phyloP scores from a whole-genome alignment of 2,888 invertebrate genomes.

The Onthophagus sagittarius region DNA sequence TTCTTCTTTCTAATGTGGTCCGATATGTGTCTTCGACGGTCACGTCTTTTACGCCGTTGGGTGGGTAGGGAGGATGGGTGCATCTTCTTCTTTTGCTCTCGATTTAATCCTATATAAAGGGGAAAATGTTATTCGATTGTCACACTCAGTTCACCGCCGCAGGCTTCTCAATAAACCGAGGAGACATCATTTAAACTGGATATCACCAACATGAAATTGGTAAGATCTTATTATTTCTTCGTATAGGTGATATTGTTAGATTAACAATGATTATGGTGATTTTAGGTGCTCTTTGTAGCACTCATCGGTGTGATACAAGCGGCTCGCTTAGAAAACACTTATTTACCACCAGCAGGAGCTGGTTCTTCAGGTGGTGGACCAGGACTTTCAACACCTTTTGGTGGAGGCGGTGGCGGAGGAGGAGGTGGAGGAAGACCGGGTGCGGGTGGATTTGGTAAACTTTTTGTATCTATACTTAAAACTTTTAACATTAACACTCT shows the following conservation, averaged over 20 bases:
- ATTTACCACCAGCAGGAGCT: slow-evolving; percentile 55
- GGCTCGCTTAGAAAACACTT: slow-evolving; percentile 55
- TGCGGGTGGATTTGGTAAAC: slow-evolving; percentile 29
- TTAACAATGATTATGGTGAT: too few relatives aligned
- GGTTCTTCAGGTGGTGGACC: slow-evolving; percentile 48
- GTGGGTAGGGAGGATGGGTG: slow-evolving; percentile 36
- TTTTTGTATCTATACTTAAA: too few relatives aligned
- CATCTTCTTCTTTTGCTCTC: slow-evolving; percentile 30
- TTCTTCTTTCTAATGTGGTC: background rate
- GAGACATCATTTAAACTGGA: background rate
- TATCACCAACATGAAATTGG: slow-evolving; percentile 31
- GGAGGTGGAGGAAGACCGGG: slow-evolving; percentile 6
- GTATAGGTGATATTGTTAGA: too few relatives aligned
- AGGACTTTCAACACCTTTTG: slow-evolving; percentile 45
- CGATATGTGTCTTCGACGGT: slow-evolving; percentile 1
- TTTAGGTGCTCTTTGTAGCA: slow-evolving; percentile 49
- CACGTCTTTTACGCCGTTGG: background rate
- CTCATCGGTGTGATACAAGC: slow-evolving; percentile 50
- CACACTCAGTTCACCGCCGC: background rate
- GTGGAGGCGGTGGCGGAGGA: slow-evolving; percentile 35
- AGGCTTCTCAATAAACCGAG: background rate
- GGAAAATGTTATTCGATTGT: slow-evolving; percentile 29
- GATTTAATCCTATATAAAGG: slow-evolving; percentile 40
- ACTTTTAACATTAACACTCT: too few relatives aligned
- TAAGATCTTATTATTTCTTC: slow-evolving; percentile 23